A percentile compares a stretch with the other conserved stretches of the same genome.
Evolutionary conservation across 2,888 invertebrate genomes (phyloP).

Genomic region (Nephrotoma flavescens): DNA sequence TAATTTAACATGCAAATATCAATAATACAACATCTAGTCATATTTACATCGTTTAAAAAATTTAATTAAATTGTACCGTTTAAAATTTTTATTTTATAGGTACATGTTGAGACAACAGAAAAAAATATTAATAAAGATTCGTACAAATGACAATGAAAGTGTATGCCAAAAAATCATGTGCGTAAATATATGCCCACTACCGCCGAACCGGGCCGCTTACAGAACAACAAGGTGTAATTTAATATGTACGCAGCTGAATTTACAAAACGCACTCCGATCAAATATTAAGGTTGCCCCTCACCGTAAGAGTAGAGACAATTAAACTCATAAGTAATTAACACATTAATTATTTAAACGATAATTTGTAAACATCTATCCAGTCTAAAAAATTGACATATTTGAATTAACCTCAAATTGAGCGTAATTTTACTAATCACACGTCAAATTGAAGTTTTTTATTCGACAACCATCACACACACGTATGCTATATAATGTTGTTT

Average conservation of each 20-base stretch:
- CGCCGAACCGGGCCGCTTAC: too few species aligned
- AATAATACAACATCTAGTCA: too few species aligned
- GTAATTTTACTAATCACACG: neutral
- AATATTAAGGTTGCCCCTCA: neutral
- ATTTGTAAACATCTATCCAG: neutral
- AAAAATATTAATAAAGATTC: too few species aligned
- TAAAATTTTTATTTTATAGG: too few species aligned
- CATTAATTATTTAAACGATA: neutral
- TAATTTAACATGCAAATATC: too few species aligned
- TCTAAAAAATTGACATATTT: neutral
- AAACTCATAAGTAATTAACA: neutral
- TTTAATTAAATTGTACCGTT: too few species aligned
- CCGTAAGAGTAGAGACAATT: neutral
- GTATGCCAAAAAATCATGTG: neutral
- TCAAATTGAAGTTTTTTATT: neutral
- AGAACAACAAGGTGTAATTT: too few species aligned
- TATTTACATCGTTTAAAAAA: too few species aligned
- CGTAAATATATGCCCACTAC: neutral
- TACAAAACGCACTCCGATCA: neutral
- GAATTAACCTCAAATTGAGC: neutral
- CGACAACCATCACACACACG: neutral
- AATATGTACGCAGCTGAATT: neutral
- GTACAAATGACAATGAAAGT: neutral
- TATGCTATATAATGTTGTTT: neutral
- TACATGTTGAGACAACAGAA: too few species aligned